Conservation (phyloP, 2,113 vertebrate species). For the Mola mola region DNA sequence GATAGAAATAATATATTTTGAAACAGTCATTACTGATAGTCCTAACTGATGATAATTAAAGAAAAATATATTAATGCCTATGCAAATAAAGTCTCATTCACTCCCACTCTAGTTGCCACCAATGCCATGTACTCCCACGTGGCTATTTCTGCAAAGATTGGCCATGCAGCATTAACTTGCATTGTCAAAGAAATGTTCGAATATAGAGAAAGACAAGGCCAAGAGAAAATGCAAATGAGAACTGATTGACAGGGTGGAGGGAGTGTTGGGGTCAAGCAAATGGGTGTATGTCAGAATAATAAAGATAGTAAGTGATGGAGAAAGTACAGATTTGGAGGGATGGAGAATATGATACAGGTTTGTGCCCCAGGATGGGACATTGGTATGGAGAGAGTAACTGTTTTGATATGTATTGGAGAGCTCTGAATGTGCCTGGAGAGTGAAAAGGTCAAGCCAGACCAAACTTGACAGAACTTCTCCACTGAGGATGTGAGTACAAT, state of each 20-base stretch:
- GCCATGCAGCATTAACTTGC: constrained; percentile 17
- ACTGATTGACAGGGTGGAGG: constrained; percentile 10
- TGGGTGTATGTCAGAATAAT: constrained; percentile 26
- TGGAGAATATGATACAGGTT: constrained; percentile 37
- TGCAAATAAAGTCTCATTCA: constrained; percentile 26
- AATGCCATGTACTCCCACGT: constrained; percentile 18
- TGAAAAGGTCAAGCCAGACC: constrained; percentile 72
- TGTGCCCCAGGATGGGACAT: constrained; percentile 25
- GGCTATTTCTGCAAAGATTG: constrained; percentile 9
- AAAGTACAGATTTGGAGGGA: constrained; percentile 13
- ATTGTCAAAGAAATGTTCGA: constrained; percentile 20
- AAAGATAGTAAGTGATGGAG: constrained; percentile 11
- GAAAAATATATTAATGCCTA: constrained; percentile 1
- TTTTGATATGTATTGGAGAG: constrained; percentile 65
- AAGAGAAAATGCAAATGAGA: constrained; percentile 38
- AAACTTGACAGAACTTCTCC: constrained; percentile 64
- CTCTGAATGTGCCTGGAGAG: constrained; percentile 63
- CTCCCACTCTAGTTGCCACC: constrained; percentile 6
- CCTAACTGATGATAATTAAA: neutral
- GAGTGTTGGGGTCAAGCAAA: constrained; percentile 41
- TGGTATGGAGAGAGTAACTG: constrained; percentile 31
- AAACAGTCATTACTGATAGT: neutral
- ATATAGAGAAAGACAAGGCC: constrained; percentile 10
- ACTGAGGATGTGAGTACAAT: constrained; percentile 71
- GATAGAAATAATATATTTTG: neutral